A percentile compares a stretch with the other conserved stretches of the same genome.
These are phyloP conservation scores for Orycteropus afer DNA, from an alignment of 2,113 vertebrate species.

Conservation along the genomic window DNA sequence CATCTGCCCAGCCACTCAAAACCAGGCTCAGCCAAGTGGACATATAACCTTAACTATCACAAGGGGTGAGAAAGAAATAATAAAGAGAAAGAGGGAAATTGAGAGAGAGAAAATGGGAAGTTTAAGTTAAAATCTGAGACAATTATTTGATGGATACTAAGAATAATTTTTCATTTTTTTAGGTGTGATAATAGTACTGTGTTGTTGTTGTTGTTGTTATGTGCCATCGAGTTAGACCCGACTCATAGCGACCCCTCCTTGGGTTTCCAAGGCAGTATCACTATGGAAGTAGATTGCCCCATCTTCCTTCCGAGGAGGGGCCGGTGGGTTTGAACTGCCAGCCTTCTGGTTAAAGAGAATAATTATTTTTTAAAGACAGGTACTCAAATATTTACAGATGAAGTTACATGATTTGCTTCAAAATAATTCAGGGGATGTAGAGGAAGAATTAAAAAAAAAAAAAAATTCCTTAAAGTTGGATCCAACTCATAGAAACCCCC, in stretches of 20 bases:
- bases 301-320: too few species aligned
- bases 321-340: too few species aligned
- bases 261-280: too few species aligned
- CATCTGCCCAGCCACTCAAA: too few species aligned
- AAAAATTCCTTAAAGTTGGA: too few species aligned
- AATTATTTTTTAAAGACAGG: background rate
- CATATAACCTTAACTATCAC: too few species aligned
- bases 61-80: background rate
- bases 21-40: too few species aligned
- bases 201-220: too few species aligned
- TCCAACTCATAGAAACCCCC: too few species aligned
- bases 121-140: background rate
- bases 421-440: background rate
- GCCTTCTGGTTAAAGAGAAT: background rate
- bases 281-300: too few species aligned
- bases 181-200: background rate
- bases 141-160: background rate
- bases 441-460: background rate
- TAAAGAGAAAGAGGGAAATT: background rate
- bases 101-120: background rate
- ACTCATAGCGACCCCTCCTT: too few species aligned
- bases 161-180: background rate
- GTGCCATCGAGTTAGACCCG: too few species aligned
- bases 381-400: background rate
- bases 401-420: background rate